phyloP scores from a whole-genome alignment of 2,113 vertebrate species.

The Lipophrys pholis region DNA sequence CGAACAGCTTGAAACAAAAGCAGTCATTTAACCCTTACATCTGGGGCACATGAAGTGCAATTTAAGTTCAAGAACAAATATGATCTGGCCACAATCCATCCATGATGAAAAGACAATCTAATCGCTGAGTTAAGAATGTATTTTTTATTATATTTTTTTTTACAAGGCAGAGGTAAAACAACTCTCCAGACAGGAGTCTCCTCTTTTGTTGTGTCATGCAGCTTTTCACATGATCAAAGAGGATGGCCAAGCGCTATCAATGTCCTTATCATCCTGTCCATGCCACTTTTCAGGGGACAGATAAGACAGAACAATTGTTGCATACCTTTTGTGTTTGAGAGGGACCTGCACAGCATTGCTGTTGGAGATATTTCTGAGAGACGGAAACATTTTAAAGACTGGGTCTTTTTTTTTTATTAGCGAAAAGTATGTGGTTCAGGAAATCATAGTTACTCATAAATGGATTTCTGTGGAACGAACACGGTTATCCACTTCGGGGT shows the following conservation, averaged over 20 bases:
- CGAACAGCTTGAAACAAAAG: conserved; percentile 39
- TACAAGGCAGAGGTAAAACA: neutral
- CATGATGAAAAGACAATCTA: conserved; percentile 19
- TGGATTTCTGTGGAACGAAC: neutral
- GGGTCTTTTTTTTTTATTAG: too few relatives aligned
- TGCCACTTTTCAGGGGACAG: conserved; percentile 35
- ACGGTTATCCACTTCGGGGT: neutral
- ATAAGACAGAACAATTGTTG: conserved; percentile 52
- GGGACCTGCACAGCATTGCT: neutral
- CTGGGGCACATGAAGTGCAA: neutral
- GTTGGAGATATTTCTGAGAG: neutral
- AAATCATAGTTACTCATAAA: neutral
- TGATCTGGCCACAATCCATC: neutral
- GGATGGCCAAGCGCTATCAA: conserved; percentile 10
- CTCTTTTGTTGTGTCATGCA: neutral
- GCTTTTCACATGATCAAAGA: conserved; percentile 57
- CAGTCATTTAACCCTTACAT: conserved; percentile 43
- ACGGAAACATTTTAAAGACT: neutral
- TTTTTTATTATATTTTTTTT: neutral
- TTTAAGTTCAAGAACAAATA: conserved; percentile 39
- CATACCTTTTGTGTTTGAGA: conserved; percentile 51
- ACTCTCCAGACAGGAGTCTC: conserved; percentile 6
- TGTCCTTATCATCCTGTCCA: conserved; percentile 53
- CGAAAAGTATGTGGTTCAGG: neutral
- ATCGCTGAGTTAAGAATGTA: conserved; percentile 8